phyloP scores from a whole-genome alignment of 2,797 vertebrate genomes.

The Thripadectes ignobilis region DNA sequence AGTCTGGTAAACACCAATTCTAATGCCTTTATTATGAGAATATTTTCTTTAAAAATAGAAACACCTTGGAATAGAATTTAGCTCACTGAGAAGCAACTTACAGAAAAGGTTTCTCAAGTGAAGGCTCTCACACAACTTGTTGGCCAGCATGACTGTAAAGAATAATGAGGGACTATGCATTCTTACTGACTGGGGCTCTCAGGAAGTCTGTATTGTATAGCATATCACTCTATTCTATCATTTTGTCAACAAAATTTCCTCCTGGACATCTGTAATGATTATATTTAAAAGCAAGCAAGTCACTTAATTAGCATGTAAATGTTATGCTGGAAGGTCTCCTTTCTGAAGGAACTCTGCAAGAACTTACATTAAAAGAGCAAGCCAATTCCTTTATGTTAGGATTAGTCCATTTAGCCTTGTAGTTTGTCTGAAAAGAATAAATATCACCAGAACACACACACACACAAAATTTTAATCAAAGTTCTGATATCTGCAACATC shows the following conservation, averaged over 20 bases:
- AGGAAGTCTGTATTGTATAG: background rate
- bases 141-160: background rate
- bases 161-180: background rate
- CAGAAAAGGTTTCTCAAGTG: background rate
- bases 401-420: background rate
- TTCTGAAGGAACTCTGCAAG: background rate
- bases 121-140: background rate
- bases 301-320: background rate
- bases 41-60: background rate
- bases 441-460: background rate
- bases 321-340: background rate
- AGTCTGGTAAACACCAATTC: background rate
- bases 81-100: background rate
- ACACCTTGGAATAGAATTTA: background rate
- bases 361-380: background rate
- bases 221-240: background rate
- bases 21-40: background rate
- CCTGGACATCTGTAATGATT: background rate
- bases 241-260: background rate
- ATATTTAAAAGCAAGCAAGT: background rate
- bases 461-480: background rate
- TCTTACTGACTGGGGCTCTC: background rate
- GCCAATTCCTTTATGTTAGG: background rate
- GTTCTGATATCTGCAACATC: background rate
- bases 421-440: background rate